These are phyloP conservation scores for Ctenoplectra terminalis DNA, from an alignment of 1,140 invertebrate species.

Conservation along the genomic window DNA sequence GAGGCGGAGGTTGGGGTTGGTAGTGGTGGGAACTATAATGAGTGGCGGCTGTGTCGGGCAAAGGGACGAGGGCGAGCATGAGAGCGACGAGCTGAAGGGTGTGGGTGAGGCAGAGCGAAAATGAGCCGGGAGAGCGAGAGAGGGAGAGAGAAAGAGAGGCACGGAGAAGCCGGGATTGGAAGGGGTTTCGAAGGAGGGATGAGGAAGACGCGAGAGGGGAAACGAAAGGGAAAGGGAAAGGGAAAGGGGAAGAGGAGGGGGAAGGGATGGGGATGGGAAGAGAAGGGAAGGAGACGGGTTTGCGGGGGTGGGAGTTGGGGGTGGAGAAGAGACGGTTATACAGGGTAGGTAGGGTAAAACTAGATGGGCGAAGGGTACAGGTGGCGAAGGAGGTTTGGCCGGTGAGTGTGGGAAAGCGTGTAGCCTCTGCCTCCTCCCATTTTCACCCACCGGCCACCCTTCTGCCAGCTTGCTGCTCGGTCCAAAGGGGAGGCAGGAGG, in stretches of 20 bases:
- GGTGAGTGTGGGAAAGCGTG: constrained; percentile 70
- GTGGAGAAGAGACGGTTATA: constrained; percentile 43
- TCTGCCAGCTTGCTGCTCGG: constrained; percentile 61
- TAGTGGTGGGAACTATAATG: constrained; percentile 78
- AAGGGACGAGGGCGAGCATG: constrained; percentile 54
- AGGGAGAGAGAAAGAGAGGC: constrained; percentile 13
- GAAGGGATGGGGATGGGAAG: neutral
- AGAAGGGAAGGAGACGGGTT: neutral
- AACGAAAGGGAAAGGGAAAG: constrained; percentile 16
- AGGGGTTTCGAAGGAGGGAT: neutral
- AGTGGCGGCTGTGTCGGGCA: constrained; percentile 73
- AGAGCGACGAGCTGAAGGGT: constrained; percentile 40
- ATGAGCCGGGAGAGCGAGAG: constrained; percentile 9
- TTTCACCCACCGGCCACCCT: constrained; percentile 68
- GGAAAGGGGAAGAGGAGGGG: constrained; percentile 14
- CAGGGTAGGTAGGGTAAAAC: constrained; percentile 54
- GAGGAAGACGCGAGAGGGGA: constrained; percentile 3
- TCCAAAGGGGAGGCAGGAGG: constrained; percentile 58
- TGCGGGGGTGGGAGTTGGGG: constrained; percentile 5
- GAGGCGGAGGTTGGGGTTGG: constrained; percentile 63
- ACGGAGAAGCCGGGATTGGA: constrained; percentile 3
- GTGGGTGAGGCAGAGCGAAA: constrained; percentile 42
- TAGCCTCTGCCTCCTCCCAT: constrained; percentile 70
- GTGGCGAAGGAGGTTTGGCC: constrained; percentile 44
- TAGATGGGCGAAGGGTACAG: constrained; percentile 56